phyloP scores from a whole-genome alignment of 2,113 vertebrate genomes.

The Connochaetes taurinus region DNA sequence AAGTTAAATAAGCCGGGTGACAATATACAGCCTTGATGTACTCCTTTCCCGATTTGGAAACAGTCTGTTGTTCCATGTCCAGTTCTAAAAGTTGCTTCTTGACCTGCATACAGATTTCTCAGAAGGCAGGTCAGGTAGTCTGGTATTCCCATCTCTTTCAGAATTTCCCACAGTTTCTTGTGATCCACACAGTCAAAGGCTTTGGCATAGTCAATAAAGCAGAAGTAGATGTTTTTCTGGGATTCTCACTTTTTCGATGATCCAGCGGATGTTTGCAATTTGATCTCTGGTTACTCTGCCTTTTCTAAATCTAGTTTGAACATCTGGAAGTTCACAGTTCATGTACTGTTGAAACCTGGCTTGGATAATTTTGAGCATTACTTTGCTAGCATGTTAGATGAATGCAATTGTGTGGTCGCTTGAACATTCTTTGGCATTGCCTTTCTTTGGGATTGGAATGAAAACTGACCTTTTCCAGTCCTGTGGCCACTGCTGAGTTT shows the following conservation, averaged over 20 bases:
- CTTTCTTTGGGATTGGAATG: not conserved
- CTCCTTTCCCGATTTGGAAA: not conserved
- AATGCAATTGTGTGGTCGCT: not conserved
- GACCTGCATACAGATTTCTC: not conserved
- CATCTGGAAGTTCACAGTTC: no score
- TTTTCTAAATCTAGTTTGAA: not conserved
- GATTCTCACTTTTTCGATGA: not conserved
- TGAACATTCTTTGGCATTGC: not conserved
- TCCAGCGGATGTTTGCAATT: not conserved
- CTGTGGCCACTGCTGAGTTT: not conserved
- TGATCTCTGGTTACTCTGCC: not conserved
- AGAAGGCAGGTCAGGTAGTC: not conserved
- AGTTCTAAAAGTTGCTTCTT: not conserved
- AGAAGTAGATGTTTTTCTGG: not conserved
- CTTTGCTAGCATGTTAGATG: not conserved
- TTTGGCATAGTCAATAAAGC: not conserved
- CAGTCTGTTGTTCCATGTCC: not conserved
- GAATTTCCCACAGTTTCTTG: not conserved
- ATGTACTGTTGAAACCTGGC: not conserved
- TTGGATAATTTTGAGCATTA: not conserved
- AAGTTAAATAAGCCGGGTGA: not conserved
- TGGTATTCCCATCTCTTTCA: not conserved
- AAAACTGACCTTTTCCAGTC: not conserved
- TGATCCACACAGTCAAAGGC: not conserved
- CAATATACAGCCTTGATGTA: not conserved